phyloP scores from a whole-genome alignment of 2,888 invertebrate species.

The Ormyrus pomaceus region DNA sequence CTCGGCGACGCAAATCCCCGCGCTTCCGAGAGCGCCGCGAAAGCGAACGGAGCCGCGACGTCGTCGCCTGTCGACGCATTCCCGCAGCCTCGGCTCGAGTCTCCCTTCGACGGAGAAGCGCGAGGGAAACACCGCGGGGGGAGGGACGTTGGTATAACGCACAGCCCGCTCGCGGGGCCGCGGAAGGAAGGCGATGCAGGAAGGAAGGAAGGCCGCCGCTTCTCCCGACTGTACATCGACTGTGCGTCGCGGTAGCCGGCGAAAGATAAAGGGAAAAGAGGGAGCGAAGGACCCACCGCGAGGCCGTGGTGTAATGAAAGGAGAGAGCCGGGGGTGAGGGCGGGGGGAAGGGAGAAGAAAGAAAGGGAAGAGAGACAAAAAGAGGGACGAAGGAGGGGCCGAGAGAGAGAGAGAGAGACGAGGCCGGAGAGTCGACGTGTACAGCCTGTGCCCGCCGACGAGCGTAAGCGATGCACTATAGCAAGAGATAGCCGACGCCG shows the following conservation, averaged over 20 bases:
- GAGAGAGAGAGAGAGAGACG: not conserved
- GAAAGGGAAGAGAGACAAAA: too few relatives aligned
- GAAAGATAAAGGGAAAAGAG: not conserved
- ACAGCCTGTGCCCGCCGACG: not conserved
- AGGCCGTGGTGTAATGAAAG: too few relatives aligned
- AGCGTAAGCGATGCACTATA: not conserved
- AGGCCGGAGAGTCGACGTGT: conserved; percentile 22
- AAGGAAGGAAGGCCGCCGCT: not conserved
- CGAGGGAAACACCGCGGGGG: not conserved
- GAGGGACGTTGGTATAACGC: not conserved
- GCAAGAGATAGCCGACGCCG: too few relatives aligned
- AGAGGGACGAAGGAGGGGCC: not conserved
- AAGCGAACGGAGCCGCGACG: too few relatives aligned
- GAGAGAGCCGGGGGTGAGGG: too few relatives aligned
- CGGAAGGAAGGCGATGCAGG: too few relatives aligned
- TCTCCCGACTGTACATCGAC: not conserved
- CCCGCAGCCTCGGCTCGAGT: too few relatives aligned
- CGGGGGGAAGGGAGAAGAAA: too few relatives aligned
- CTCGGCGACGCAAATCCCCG: too few relatives aligned
- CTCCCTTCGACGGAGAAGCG: not conserved
- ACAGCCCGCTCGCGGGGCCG: not conserved
- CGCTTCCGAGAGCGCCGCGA: too few relatives aligned
- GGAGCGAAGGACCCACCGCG: too few relatives aligned
- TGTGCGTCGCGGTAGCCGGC: conserved; percentile 23
- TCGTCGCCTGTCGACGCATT: too few relatives aligned